These are phyloP conservation scores for Apogon hyalosoma DNA, from an alignment of 2,797 vertebrate species.

Conservation along the genomic window DNA sequence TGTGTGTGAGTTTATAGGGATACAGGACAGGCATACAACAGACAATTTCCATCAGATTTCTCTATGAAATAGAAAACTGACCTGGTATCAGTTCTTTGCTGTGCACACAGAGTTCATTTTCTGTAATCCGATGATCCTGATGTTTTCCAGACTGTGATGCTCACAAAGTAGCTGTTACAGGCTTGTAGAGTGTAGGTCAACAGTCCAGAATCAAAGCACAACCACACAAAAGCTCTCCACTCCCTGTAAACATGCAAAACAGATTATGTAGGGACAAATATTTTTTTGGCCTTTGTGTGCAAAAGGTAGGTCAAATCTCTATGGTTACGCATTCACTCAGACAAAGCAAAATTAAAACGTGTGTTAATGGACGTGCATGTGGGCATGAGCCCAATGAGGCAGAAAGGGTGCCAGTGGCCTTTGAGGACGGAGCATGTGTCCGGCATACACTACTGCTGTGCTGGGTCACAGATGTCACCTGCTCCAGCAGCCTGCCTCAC, in stretches of 20 bases:
- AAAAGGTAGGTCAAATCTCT: constrained; percentile 13
- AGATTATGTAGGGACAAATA: neutral
- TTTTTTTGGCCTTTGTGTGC: constrained; percentile 3
- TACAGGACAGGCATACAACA: too few relatives aligned
- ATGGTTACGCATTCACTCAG: constrained; percentile 16
- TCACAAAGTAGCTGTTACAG: constrained; percentile 36
- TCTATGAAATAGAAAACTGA: constrained; percentile 27
- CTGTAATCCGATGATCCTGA: constrained; percentile 29
- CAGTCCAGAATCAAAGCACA: constrained; percentile 1
- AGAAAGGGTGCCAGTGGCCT: constrained; percentile 61
- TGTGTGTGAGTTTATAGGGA: neutral
- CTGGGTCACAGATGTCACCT: constrained; percentile 76
- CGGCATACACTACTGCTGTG: constrained; percentile 59
- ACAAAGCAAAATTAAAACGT: constrained; percentile 16
- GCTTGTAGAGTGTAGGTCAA: constrained; percentile 37
- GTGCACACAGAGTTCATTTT: constrained; percentile 18
- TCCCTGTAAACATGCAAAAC: constrained; percentile 1
- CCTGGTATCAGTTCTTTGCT: constrained; percentile 24
- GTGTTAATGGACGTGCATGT: constrained; percentile 5
- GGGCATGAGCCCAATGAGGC: constrained; percentile 52
- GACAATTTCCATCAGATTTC: neutral
- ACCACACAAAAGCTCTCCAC: neutral
- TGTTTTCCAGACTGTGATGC: constrained; percentile 26
- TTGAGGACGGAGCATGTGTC: constrained; percentile 70
- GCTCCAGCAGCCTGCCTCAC: constrained; percentile 60